Evolutionary conservation across 2,888 invertebrate genomes (phyloP).

Genomic region (Hofmannophila pseudospretella): DNA sequence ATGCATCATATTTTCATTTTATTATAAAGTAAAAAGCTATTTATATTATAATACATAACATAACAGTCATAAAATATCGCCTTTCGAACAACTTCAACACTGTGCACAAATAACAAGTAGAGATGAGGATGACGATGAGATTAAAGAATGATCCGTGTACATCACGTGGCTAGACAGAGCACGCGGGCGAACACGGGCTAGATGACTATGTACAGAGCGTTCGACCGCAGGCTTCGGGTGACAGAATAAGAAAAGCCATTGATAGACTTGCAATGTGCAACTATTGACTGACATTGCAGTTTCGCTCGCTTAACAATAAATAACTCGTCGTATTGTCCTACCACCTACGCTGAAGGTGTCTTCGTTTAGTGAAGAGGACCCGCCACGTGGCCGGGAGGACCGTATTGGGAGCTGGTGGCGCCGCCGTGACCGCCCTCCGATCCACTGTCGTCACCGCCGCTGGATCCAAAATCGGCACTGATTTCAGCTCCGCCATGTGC

Average conservation of each 20-base stretch:
- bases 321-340: constrained; percentile 42
- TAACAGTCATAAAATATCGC: constrained; percentile 70
- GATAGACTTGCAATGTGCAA: constrained; percentile 9
- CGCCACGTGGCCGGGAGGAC: constrained; percentile 71
- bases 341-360: constrained; percentile 33
- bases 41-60: constrained; percentile 59
- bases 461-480: constrained; percentile 49
- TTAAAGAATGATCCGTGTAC: constrained; percentile 32
- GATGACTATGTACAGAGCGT: constrained; percentile 63
- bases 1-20: constrained; percentile 63
- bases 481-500: constrained; percentile 42
- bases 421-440: constrained; percentile 46
- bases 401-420: constrained; percentile 70
- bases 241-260: constrained; percentile 18
- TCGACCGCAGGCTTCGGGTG: constrained; percentile 38
- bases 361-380: constrained; percentile 65
- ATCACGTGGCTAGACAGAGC: constrained; percentile 27
- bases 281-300: constrained; percentile 17
- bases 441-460: constrained; percentile 41
- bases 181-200: constrained; percentile 41
- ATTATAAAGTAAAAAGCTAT: constrained; percentile 70
- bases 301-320: constrained; percentile 46
- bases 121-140: constrained; percentile 39
- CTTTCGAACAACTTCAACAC: constrained; percentile 66
- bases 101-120: constrained; percentile 74